phyloP scores from a whole-genome alignment of 2,888 invertebrate species.

The Teleiodes luculella region DNA sequence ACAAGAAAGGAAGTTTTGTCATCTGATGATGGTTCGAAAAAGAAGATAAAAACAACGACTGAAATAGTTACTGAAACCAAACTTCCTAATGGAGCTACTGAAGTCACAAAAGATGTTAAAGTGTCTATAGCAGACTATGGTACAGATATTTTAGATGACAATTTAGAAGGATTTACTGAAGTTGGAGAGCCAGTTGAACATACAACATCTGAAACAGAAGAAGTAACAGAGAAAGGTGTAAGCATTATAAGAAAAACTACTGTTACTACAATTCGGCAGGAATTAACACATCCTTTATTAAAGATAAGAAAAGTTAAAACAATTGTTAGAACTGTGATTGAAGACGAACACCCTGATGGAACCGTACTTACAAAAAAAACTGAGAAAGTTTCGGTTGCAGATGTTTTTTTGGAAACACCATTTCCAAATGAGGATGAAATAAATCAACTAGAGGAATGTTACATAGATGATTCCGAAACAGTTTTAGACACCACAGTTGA shows the following conservation, averaged over 20 bases:
- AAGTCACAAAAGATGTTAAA: slow-evolving; percentile 65
- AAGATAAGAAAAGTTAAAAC: slow-evolving; percentile 60
- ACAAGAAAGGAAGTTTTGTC: slow-evolving; percentile 57
- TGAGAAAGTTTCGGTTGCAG: slow-evolving; percentile 64
- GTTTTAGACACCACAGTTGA: slow-evolving; percentile 65
- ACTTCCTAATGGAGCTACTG: slow-evolving; percentile 54
- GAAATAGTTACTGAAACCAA: slow-evolving; percentile 59
- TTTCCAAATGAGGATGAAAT: slow-evolving; percentile 30
- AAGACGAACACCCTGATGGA: slow-evolving; percentile 67
- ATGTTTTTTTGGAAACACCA: slow-evolving; percentile 45
- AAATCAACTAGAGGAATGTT: slow-evolving; percentile 39
- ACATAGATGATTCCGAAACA: slow-evolving; percentile 52
- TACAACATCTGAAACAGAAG: slow-evolving; percentile 41
- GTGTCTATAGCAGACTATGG: slow-evolving; percentile 59
- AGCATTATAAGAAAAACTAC: slow-evolving; percentile 56
- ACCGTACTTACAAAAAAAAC: slow-evolving; percentile 62
- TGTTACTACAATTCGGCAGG: slow-evolving; percentile 53
- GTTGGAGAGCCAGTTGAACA: slow-evolving; percentile 49
- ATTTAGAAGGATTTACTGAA: slow-evolving; percentile 46
- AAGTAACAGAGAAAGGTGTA: slow-evolving; percentile 48
- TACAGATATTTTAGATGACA: slow-evolving; percentile 50
- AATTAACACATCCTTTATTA: slow-evolving; percentile 46
- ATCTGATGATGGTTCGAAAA: slow-evolving; percentile 43
- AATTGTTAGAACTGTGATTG: slow-evolving; percentile 46
- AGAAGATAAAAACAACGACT: slow-evolving; percentile 57